These are phyloP conservation scores for Troides oblongomaculatus DNA, from an alignment of 2,888 invertebrate species.

Conservation along the genomic window DNA sequence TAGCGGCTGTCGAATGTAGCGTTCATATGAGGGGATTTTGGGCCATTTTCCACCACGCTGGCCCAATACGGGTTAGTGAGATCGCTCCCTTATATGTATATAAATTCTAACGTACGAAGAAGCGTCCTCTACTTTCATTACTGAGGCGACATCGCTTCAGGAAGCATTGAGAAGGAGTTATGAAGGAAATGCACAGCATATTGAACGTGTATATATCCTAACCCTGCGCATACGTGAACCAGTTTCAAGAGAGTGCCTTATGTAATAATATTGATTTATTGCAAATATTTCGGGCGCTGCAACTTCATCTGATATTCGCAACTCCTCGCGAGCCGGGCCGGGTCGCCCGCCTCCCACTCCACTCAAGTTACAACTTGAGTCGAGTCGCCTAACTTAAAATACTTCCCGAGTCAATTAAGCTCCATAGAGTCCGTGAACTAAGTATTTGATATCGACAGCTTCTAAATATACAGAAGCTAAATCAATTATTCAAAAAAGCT, in stretches of 20 bases:
- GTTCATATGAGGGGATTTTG: no score
- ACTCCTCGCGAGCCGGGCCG: constrained; percentile 2
- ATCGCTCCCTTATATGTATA: no score
- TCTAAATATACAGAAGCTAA: not conserved
- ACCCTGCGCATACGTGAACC: constrained; percentile 22
- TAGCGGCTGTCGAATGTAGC: no score
- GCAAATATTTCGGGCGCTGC: constrained; percentile 27
- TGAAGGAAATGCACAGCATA: not conserved
- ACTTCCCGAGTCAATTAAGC: constrained; percentile 24
- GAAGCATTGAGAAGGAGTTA: no score
- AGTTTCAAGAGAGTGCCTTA: constrained; percentile 11
- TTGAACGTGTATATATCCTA: constrained; percentile 26
- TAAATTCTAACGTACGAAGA: no score
- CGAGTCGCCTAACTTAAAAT: constrained; percentile 26
- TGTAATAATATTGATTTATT: constrained; percentile 30
- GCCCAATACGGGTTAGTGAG: no score
- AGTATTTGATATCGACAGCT: constrained; percentile 6
- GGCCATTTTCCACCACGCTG: no score
- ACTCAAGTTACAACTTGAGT: constrained; percentile 1
- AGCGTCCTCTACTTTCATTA: no score
- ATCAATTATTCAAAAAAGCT: not conserved
- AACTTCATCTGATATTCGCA: constrained; percentile 1
- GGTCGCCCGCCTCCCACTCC: not conserved
- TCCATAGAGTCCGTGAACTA: constrained; percentile 5
- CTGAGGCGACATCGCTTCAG: no score